phyloP scores from a whole-genome alignment of 2,113 vertebrate species.

The Nicator chloris region DNA sequence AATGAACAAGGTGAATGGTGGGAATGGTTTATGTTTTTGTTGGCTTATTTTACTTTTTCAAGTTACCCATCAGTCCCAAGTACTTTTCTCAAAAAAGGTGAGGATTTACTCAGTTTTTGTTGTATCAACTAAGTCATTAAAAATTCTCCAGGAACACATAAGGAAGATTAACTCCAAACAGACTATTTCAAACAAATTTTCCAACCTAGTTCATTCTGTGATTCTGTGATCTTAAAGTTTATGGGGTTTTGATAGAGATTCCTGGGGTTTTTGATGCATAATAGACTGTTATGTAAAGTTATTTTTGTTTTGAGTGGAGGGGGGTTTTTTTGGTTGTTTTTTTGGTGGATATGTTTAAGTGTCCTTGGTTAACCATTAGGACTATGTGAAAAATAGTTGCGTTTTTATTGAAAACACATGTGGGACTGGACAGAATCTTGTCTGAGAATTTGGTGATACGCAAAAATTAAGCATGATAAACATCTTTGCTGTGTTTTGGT shows the following conservation, averaged over 20 bases:
- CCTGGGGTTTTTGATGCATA: neutral
- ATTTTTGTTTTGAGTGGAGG: neutral
- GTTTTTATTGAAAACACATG: neutral
- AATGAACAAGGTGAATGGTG: neutral
- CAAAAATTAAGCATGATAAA: neutral
- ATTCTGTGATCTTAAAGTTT: neutral
- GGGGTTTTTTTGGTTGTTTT: neutral
- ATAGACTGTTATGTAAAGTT: neutral
- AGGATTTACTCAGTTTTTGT: constrained; percentile 10
- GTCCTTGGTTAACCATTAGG: neutral
- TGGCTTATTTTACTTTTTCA: constrained; percentile 48
- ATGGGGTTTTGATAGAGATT: neutral
- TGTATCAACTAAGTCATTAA: neutral
- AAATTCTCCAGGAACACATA: neutral
- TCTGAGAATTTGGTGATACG: neutral
- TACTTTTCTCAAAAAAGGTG: constrained; percentile 32
- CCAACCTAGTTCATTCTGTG: neutral
- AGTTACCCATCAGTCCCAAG: neutral
- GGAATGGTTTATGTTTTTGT: constrained; percentile 27
- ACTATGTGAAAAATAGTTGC: neutral
- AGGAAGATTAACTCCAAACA: neutral
- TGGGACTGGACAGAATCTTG: neutral
- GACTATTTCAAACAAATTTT: neutral
- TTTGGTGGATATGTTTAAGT: neutral
- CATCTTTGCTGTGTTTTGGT: neutral